A percentile compares a stretch with the other conserved stretches of the same genome.
Conservation (phyloP, 2,888 invertebrate genomes). For the Drosophila niveifrons region DNA sequence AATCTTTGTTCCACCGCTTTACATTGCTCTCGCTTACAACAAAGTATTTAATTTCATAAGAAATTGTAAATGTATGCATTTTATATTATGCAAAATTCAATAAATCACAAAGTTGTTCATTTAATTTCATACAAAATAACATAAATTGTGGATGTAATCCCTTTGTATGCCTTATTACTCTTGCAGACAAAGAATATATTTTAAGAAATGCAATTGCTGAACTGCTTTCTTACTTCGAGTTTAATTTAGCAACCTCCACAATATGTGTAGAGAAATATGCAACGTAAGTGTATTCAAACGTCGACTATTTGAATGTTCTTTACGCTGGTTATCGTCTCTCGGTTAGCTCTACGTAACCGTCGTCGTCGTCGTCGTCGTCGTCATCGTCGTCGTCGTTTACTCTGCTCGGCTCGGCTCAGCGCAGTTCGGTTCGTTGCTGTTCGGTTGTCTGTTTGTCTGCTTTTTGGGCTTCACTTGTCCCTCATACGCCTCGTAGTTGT, state of each 20-base stretch:
- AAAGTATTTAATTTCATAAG: not conserved
- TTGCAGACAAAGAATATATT: too few relatives aligned
- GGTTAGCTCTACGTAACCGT: constrained; percentile 39
- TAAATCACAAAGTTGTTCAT: too few relatives aligned
- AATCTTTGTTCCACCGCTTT: too few relatives aligned
- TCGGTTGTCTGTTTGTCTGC: constrained; percentile 23
- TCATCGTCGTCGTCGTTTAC: constrained; percentile 18
- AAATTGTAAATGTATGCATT: too few relatives aligned
- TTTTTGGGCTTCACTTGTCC: constrained; percentile 73
- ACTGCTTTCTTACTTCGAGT: too few relatives aligned
- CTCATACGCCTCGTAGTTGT: constrained; percentile 60
- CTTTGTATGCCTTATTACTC: too few relatives aligned
- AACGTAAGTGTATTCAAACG: constrained; percentile 28
- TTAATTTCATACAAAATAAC: too few relatives aligned
- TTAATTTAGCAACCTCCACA: not conserved
- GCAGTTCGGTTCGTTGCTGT: constrained; percentile 6
- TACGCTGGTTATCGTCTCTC: constrained; percentile 47
- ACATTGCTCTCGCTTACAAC: not conserved
- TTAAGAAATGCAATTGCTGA: too few relatives aligned
- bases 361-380: constrained; percentile 8
- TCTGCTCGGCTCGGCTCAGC: not conserved
- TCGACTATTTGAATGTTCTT: constrained; percentile 19
- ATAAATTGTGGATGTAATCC: too few relatives aligned
- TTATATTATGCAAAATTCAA: too few relatives aligned
- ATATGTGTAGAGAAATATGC: not conserved